Percentiles rank a stretch among this genome's conserved stretches.
Evolutionary conservation across 2,113 vertebrate species (phyloP).

Genomic region (Vicugna pacos): DNA sequence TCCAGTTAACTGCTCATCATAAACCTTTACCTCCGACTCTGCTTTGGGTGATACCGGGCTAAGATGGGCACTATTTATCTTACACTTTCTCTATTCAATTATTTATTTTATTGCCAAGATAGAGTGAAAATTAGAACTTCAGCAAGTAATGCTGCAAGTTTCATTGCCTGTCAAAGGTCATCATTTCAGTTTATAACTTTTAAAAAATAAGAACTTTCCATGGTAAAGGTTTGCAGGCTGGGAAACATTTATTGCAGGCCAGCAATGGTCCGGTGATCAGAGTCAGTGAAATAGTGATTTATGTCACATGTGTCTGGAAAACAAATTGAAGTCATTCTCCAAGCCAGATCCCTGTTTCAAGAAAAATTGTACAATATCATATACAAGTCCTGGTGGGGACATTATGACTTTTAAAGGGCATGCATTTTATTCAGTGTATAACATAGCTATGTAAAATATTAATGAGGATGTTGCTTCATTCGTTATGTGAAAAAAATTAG

Average conservation of each 20-base stretch:
- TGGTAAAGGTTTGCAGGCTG: constrained; percentile 44
- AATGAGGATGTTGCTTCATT: neutral
- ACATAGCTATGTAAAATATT: neutral
- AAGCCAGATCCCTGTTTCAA: constrained; percentile 38
- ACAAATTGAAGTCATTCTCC: constrained; percentile 72
- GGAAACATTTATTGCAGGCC: constrained; percentile 46
- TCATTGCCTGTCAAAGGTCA: constrained; percentile 40
- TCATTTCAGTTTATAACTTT: constrained; percentile 47
- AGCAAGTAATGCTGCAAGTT: constrained; percentile 3
- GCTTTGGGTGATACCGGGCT: neutral
- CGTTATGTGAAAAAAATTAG: neutral
- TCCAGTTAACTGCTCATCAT: neutral
- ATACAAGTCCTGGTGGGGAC: constrained; percentile 54
- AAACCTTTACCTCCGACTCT: constrained; percentile 24
- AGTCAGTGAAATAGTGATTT: constrained; percentile 67
- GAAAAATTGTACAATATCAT: constrained; percentile 51
- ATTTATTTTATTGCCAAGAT: constrained; percentile 60
- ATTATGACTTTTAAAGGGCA: constrained; percentile 56
- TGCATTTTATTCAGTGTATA: constrained; percentile 47
- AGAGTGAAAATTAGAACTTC: constrained; percentile 44
- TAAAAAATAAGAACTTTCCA: constrained; percentile 56
- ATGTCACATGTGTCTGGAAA: constrained; percentile 64
- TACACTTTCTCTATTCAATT: constrained; percentile 43
- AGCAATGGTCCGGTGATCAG: constrained; percentile 51
- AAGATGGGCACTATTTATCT: neutral